Percentiles rank a stretch among this genome's conserved stretches.
These are phyloP conservation scores for Cosmia trapezina DNA, from an alignment of 2,888 invertebrate species.

Conservation along the genomic window DNA sequence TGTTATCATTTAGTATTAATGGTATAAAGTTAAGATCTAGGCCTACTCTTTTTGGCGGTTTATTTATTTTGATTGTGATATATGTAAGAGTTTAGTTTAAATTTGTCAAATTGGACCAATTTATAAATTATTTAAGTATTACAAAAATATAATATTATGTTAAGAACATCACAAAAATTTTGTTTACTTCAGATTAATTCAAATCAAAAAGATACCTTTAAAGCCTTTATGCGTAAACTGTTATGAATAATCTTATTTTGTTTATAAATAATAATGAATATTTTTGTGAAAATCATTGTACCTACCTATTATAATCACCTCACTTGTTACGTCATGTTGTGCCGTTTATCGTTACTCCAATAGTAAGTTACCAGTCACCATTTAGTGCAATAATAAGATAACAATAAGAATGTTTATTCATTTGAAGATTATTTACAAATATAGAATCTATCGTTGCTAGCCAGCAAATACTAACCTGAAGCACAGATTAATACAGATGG, in stretches of 20 bases:
- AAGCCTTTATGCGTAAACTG: slow-evolving; percentile 15
- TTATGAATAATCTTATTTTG: slow-evolving; percentile 24
- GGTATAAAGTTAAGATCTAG: slow-evolving; percentile 15
- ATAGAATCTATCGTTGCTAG: slow-evolving; percentile 6
- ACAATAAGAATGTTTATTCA: slow-evolving; percentile 43
- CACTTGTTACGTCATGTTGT: slow-evolving; percentile 38
- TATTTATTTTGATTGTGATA: slow-evolving; percentile 53
- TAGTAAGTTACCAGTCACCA: slow-evolving; percentile 68
- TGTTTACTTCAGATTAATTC: slow-evolving; percentile 8
- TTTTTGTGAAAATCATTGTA: slow-evolving; percentile 46
- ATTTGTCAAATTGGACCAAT: slow-evolving; percentile 59
- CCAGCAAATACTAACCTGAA: neutral
- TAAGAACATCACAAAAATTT: slow-evolving; percentile 25
- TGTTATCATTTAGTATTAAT: slow-evolving; percentile 22
- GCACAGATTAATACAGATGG: too few relatives aligned
- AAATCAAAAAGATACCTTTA: slow-evolving; percentile 18
- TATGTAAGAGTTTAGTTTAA: slow-evolving; percentile 38
- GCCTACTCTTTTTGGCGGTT: slow-evolving; percentile 39
- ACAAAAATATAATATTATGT: slow-evolving; percentile 17
- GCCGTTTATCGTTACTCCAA: slow-evolving; percentile 42
- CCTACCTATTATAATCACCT: slow-evolving; percentile 27
- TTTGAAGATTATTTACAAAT: slow-evolving; percentile 36
- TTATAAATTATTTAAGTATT: slow-evolving; percentile 26
- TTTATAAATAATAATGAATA: slow-evolving; percentile 24
- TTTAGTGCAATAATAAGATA: slow-evolving; percentile 66